Percentiles rank a stretch among this genome's conserved stretches.
Conservation (phyloP, 2,797 vertebrate species). For the Urosaurus nigricauda region DNA sequence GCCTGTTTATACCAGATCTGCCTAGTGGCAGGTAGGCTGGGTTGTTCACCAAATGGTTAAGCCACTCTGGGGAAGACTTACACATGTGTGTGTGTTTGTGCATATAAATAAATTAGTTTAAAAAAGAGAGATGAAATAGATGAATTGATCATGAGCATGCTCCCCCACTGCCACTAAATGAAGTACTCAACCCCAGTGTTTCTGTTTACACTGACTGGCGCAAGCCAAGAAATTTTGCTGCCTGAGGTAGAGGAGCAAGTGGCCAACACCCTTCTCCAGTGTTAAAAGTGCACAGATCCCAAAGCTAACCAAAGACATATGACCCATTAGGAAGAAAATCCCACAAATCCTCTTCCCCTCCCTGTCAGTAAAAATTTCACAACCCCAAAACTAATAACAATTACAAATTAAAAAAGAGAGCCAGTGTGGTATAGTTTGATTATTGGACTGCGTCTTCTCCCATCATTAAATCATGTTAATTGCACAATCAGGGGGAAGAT, state of each 20-base stretch:
- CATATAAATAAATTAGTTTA: neutral
- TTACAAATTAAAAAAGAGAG: neutral
- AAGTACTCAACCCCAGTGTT: neutral
- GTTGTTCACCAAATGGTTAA: neutral
- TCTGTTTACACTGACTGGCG: neutral
- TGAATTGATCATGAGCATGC: neutral
- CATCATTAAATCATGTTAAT: no score
- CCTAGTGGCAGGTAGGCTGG: neutral
- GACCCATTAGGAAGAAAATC: neutral
- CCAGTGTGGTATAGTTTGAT: no score
- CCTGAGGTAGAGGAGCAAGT: neutral
- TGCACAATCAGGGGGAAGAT: no score
- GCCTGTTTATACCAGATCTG: constrained; percentile 9
- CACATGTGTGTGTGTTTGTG: neutral
- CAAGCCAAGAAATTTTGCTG: neutral
- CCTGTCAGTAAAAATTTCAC: neutral
- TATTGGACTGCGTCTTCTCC: no score
- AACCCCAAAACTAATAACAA: neutral
- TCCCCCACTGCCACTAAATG: neutral
- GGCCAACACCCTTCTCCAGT: no score
- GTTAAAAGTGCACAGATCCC: no score
- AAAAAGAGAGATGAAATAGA: neutral
- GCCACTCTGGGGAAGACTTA: neutral
- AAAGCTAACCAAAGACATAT: neutral
- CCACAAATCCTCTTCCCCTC: neutral